Evolutionary conservation across 2,797 vertebrate genomes (phyloP).

Genomic region (Oreochromis mossambicus): DNA sequence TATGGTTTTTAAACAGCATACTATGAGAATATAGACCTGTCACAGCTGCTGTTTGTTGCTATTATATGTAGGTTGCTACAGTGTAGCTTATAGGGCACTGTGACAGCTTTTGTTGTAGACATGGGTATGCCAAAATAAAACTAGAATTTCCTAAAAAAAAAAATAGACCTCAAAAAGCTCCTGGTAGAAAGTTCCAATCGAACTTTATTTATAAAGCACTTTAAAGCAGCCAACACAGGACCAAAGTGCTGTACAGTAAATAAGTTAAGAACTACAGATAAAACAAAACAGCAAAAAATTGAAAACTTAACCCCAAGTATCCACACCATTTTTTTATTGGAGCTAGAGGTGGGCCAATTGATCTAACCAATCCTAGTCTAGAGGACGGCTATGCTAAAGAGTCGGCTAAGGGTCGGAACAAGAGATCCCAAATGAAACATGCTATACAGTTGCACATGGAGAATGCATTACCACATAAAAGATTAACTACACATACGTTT

Average conservation of each 20-base stretch:
- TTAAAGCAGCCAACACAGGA: neutral
- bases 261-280: neutral
- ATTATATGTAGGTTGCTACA: neutral
- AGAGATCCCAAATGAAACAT: neutral
- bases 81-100: neutral
- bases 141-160: accelerated
- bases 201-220: neutral
- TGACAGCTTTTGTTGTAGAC: neutral
- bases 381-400: neutral
- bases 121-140: neutral
- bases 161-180: neutral
- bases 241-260: neutral
- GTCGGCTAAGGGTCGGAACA: accelerated
- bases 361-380: neutral
- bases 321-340: neutral
- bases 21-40: neutral
- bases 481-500: neutral
- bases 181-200: neutral
- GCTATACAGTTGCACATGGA: neutral
- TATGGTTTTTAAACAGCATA: neutral
- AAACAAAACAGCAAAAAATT: neutral
- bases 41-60: neutral
- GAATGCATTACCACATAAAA: neutral
- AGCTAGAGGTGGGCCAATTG: neutral
- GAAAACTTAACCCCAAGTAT: neutral